A percentile compares a stretch with the other conserved stretches of the same genome.
phyloP scores from a whole-genome alignment of 2,888 invertebrate genomes.

The Disparrhopalites patrizii region DNA sequence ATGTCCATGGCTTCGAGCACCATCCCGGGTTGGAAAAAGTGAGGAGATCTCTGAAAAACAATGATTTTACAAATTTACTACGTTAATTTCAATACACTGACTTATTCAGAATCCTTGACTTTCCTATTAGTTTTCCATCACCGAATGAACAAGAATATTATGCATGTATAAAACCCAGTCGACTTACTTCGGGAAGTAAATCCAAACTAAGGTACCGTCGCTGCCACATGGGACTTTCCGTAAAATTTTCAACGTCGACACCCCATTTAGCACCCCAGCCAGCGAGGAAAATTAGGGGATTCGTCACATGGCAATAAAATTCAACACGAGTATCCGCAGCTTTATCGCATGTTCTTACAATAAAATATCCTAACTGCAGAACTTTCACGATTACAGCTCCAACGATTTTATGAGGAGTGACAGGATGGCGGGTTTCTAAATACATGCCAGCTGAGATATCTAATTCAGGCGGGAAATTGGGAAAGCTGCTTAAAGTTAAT shows the following conservation, averaged over 20 bases:
- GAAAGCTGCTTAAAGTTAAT: neutral
- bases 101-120: too few species aligned
- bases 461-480: slow-evolving; percentile 8
- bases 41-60: slow-evolving; percentile 9
- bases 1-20: slow-evolving; percentile 15
- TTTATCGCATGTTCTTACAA: slow-evolving; percentile 11
- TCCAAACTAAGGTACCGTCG: slow-evolving; percentile 6
- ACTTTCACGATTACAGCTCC: slow-evolving; percentile 9
- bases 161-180: too few species aligned
- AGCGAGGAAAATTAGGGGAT: slow-evolving; percentile 3
- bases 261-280: slow-evolving; percentile 14
- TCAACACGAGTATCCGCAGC: neutral
- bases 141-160: too few species aligned
- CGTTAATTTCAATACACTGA: neutral
- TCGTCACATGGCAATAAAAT: slow-evolving; percentile 15
- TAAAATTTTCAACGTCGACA: slow-evolving; percentile 3
- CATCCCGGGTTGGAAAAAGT: slow-evolving; percentile 15
- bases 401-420: slow-evolving; percentile 12
- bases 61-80: neutral
- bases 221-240: neutral
- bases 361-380: slow-evolving; percentile 13
- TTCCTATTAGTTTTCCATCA: too few species aligned
- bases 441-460: slow-evolving; percentile 10
- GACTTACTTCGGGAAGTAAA: slow-evolving; percentile 2
- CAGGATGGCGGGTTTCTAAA: slow-evolving; percentile 22